Evolutionary conservation across 2,888 invertebrate genomes (phyloP), one percentile per base, ranked within the genome.

Genomic region (Argyresthia albistria): DNA sequence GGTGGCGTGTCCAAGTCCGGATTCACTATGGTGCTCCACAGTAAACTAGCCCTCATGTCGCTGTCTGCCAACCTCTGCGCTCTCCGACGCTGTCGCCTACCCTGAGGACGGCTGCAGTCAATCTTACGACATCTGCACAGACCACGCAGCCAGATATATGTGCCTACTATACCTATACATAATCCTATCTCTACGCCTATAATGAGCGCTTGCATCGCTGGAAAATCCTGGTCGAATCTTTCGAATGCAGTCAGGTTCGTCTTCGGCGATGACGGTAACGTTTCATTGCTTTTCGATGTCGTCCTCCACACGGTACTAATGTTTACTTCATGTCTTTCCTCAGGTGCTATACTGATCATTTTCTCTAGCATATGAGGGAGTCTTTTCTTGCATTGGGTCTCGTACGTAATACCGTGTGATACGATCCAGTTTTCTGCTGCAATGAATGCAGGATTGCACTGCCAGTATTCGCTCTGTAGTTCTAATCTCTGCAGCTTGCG

Each of bases 391-490:
- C 89, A 89, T 58, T 78, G 76, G 50, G 88, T 88, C 25, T 86
- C 76, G 51, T 89, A 89, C 53, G 66, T 64, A 54, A 89, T 83
- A 6, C 71, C 69, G 16, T 65, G 74, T 1, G 73, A 68, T 4
- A 63, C 56, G 35, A 88, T 76, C 79, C 89, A 89, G 7, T 65
- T 65, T 58, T 84, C 82, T 0, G 82, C 67, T 3, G 77, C 70
- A 7, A 76, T 69, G 35, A 86, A 81, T 25, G 80, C 75, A 0
- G 71, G 67, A 59, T 87, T 88, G 63, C 92, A 92, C 53, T 82
- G 78, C 71, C 89, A 89, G 53, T 87, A 88, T 58, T 91, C 92
- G 56, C 87, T 88, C 25, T 84, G 73, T 1, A 91, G 65, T 61
- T 89, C 87, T 39, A 92, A 60, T 50, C 79, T 68, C 52, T 86